These are phyloP conservation scores for Erythrolamprus reginae DNA, from an alignment of 2,113 vertebrate genomes.

Conservation along the genomic window DNA sequence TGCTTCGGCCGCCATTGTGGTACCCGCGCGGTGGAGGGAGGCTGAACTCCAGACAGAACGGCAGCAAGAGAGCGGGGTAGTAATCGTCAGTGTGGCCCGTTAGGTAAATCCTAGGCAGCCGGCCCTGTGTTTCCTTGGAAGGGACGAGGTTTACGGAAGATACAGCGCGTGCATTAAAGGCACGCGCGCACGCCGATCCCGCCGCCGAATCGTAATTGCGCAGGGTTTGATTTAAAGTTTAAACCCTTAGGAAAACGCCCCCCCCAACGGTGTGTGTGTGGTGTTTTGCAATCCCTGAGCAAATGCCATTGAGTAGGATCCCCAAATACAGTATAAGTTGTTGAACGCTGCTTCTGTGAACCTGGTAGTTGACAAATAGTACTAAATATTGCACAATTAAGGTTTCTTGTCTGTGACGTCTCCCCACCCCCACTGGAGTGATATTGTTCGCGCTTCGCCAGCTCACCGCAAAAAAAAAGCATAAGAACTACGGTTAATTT, in stretches of 20 bases:
- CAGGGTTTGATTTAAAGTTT: background rate
- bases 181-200: too few relatives aligned
- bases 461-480: background rate
- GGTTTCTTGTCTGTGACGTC: background rate
- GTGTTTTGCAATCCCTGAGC: background rate
- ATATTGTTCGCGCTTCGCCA: background rate
- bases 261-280: background rate
- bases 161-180: background rate
- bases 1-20: constrained; percentile 52
- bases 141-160: background rate
- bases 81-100: background rate
- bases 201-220: too few relatives aligned
- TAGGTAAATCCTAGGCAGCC: background rate
- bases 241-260: background rate
- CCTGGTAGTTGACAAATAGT: background rate
- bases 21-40: background rate
- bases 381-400: background rate
- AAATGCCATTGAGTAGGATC: background rate
- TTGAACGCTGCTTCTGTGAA: background rate
- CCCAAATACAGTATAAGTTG: background rate
- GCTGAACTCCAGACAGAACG: background rate
- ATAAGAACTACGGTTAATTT: background rate
- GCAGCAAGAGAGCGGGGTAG: background rate
- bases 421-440: background rate
- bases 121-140: background rate